A percentile compares a stretch with the other conserved stretches of the same genome.
These are phyloP conservation scores for Tetramorium parvispinum DNA, from an alignment of 1,140 invertebrate genomes.

Conservation along the genomic window DNA sequence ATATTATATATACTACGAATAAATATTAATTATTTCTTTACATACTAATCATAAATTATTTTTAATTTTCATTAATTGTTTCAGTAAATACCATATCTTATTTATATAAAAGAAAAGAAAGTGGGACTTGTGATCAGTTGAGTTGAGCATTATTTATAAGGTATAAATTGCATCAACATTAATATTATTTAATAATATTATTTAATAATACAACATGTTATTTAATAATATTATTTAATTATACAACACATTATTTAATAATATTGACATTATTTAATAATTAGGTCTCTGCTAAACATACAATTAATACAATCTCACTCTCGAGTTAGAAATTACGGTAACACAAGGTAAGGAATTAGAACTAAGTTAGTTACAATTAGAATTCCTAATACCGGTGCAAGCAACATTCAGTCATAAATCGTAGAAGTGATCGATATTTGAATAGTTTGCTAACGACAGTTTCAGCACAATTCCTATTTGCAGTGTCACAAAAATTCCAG, in stretches of 20 bases:
- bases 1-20: not conserved
- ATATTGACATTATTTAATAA: not conserved
- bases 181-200: no score
- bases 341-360: not conserved
- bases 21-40: not conserved
- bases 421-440: slow-evolving; percentile 12
- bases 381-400: not conserved
- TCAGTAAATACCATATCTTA: not conserved
- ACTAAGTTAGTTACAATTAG: slow-evolving; percentile 1
- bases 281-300: slow-evolving; percentile 3
- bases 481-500: slow-evolving; percentile 58
- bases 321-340: not conserved
- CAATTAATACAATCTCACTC: slow-evolving; percentile 24
- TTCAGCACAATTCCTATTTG: slow-evolving; percentile 65
- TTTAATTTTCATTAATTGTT: no score
- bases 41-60: not conserved
- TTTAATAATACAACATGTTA: no score
- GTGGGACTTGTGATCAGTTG: not conserved
- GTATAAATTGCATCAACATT: no score
- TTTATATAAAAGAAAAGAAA: not conserved
- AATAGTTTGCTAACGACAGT: slow-evolving; percentile 45
- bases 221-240: not conserved
- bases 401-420: slow-evolving; percentile 1
- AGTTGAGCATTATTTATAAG: not conserved
- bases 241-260: no score